These are phyloP conservation scores for Pristionchus exspectatus DNA, from an alignment of 2,888 invertebrate species.

Conservation along the genomic window DNA sequence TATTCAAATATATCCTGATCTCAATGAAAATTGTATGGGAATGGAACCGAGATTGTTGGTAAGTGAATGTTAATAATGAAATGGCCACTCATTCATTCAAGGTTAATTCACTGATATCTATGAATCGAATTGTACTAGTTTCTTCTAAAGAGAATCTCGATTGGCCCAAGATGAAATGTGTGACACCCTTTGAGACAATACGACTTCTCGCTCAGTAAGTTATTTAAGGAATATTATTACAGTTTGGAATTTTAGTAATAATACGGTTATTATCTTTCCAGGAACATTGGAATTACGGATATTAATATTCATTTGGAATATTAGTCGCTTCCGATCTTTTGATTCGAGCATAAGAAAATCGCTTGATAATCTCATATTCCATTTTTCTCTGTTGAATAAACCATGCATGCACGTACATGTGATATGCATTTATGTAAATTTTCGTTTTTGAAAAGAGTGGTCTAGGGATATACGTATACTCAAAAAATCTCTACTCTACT, in stretches of 20 bases:
- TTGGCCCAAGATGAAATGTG: conserved; percentile 43
- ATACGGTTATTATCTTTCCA: not conserved
- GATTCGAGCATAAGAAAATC: too few species aligned
- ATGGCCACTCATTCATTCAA: not conserved
- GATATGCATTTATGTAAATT: too few species aligned
- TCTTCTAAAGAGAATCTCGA: conserved; percentile 30
- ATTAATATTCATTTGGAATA: conserved; percentile 26
- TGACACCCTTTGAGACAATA: conserved; percentile 24
- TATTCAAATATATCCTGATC: conserved; percentile 9
- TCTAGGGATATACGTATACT: too few species aligned
- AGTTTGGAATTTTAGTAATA: not conserved
- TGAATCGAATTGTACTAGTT: not conserved
- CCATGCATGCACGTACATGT: too few species aligned
- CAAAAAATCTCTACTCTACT: too few species aligned
- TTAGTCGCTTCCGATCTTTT: not conserved
- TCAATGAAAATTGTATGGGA: not conserved
- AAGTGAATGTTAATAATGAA: not conserved
- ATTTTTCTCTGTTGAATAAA: too few species aligned
- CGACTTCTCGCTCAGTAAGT: conserved; percentile 20
- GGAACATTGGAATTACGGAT: not conserved
- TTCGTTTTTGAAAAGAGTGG: too few species aligned
- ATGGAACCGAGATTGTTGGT: conserved; percentile 24
- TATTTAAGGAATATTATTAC: not conserved
- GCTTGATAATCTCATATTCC: too few species aligned
- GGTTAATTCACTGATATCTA: conserved; percentile 32